A percentile compares a stretch with the other conserved stretches of the same genome.
These are phyloP conservation scores for Blastobasis adustella DNA, from an alignment of 2,888 invertebrate species.

Conservation along the genomic window DNA sequence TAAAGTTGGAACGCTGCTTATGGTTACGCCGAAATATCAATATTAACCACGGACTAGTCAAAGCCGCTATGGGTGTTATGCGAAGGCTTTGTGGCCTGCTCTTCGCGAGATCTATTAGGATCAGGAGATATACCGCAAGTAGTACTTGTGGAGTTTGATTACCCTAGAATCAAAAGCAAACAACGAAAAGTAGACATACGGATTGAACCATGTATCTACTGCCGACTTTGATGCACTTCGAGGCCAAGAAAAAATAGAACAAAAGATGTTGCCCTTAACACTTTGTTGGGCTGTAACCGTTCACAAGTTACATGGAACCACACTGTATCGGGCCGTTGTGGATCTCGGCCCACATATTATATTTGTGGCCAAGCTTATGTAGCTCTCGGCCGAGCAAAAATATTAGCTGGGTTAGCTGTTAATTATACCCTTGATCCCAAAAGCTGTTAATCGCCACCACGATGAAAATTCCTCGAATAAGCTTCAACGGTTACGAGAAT, in stretches of 20 bases:
- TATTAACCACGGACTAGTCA: conserved; percentile 12
- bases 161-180: neutral
- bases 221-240: conserved; percentile 14
- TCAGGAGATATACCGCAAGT: neutral
- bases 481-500: no score
- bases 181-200: neutral
- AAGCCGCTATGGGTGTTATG: conserved; percentile 1
- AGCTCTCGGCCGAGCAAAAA: no score
- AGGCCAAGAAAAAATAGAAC: conserved; percentile 20
- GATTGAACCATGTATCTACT: neutral
- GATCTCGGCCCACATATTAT: conserved; percentile 12
- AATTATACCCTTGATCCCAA: no score
- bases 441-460: no score
- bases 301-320: conserved; percentile 22
- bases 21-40: no score
- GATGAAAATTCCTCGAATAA: no score
- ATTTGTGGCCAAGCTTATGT: no score
- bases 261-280: conserved; percentile 20
- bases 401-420: no score
- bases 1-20: no score
- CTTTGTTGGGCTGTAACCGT: conserved; percentile 24
- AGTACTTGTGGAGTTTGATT: conserved; percentile 1
- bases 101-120: neutral
- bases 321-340: conserved; percentile 19
- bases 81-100: neutral